Base-by-base conservation (phyloP, 1,140 invertebrate genomes). In the Drosophila simulans region DNA sequence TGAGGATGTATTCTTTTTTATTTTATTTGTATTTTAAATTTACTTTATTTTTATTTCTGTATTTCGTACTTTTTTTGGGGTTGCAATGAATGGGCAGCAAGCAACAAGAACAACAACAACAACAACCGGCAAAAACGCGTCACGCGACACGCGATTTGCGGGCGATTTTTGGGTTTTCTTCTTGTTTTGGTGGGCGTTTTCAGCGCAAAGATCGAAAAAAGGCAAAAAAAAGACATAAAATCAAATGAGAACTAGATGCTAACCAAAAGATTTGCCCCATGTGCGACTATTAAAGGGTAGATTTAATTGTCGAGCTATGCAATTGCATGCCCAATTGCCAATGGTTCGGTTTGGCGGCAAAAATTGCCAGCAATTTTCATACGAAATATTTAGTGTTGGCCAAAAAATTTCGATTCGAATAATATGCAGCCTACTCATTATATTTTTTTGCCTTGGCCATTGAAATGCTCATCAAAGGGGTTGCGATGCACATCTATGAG, bases 1-100 rank as follows among this genome's bases (percentile, higher is more conserved):
- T 83, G 73, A 76, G 83, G 82, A 85, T 85, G 83, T 78, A 55
- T 69, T 48, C 58, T 54, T 55, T 55, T 40, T 58, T 59, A 52
- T 48, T 68, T 39, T 40, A 60, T 51, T 56, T 52, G 37, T 43
- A 25, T 52, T 43, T 54, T 5, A n/a, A 31, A 31, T 31, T 31
- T 34, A 22, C 13, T 57, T 31, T 42, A 22, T 57, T 58, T 39
- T 55, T 12, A 17, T 37, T 48, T 57, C 7, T 57, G 27, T 31
- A 49, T 52, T 55, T 55, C 46, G 27, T 48, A 49, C 20, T 46
- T 42, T 60, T 65, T 58, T 64, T 51, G 65, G 74, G 57, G 64
- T 37, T 66, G 78, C 63, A 80, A 71, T 80, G 62, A 80, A 80
- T 80, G 77, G 78, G 56, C 40, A 56, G 17, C 22, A 20, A 64